phyloP scores from a whole-genome alignment of 1,140 invertebrate species.

The Dryas iulia region DNA sequence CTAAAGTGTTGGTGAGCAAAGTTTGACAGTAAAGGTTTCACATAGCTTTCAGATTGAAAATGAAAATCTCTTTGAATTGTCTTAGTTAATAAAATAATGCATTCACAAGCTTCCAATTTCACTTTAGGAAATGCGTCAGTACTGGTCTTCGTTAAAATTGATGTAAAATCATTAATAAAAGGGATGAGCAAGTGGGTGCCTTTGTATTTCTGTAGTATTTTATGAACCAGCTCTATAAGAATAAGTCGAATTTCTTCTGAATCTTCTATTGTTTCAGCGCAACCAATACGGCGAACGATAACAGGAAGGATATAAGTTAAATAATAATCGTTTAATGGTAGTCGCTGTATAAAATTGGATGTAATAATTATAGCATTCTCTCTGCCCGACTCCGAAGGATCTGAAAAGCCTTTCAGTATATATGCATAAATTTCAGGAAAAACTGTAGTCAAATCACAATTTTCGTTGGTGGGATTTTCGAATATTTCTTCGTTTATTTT shows the following conservation, averaged over 20 bases:
- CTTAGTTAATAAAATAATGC: slow-evolving; percentile 84
- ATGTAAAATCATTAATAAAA: slow-evolving; percentile 88
- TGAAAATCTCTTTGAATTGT: slow-evolving; percentile 87
- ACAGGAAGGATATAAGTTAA: slow-evolving; percentile 89
- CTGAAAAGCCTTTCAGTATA: slow-evolving; percentile 70
- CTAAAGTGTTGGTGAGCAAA: slow-evolving; percentile 91
- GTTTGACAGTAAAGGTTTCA: slow-evolving; percentile 86
- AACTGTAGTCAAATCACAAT: slow-evolving; percentile 61
- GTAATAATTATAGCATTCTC: slow-evolving; percentile 62
- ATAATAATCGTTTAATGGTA: slow-evolving; percentile 83
- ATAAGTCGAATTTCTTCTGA: slow-evolving; percentile 92
- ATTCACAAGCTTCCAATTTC: slow-evolving; percentile 88
- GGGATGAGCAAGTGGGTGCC: slow-evolving; percentile 78
- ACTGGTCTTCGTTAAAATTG: slow-evolving; percentile 86
- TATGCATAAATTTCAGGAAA: slow-evolving; percentile 73
- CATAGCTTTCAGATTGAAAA: slow-evolving; percentile 85
- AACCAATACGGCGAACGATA: slow-evolving; percentile 87
- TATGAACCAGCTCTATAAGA: slow-evolving; percentile 83
- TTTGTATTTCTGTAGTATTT: slow-evolving; percentile 85
- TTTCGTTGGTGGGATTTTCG: slow-evolving; percentile 49
- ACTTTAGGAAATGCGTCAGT: slow-evolving; percentile 89
- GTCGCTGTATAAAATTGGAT: slow-evolving; percentile 61
- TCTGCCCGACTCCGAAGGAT: slow-evolving; percentile 67
- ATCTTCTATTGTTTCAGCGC: slow-evolving; percentile 87
- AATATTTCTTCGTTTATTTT: slow-evolving; percentile 70